Evolutionary conservation across 1,140 invertebrate species (phyloP), one percentile per base, ranked within the genome.

Genomic region (Bradysia coprophila): DNA sequence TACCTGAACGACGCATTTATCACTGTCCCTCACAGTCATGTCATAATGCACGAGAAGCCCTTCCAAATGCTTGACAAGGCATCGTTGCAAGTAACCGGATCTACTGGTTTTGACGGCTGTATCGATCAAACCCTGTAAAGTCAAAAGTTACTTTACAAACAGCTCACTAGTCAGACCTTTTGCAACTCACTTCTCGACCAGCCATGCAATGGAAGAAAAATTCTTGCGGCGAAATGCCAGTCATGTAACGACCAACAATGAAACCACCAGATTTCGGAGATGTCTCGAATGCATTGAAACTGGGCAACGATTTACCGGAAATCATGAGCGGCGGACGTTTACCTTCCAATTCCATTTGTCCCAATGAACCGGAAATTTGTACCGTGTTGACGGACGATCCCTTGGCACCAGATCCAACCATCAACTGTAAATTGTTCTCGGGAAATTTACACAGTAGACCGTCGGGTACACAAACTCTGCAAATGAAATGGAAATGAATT

Each of bases 131-230:
- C 81, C 81, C 55, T 62, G 41, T 34, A 45, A 42, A 39, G 23
- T 44, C 3, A 38, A 34, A 34, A n/a, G n/a, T n/a, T n/a, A n/a
- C n/a, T n/a, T n/a, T n/a, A n/a, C n/a, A n/a, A n/a, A n/a, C n/a
- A n/a, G n/a, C 8, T 31, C 8, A 31, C 18, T 34, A 34, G 32
- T 34, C n/a, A 34, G 18, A 34, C 11, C 3, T 15, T 34, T 34
- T 34, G 3, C 28, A n/a, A n/a, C n/a, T n/a, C 21, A 38, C 79
- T 74, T 98, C 96, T 63, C 96, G 74, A 46, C 96, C 96, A 40
- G 96, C 96, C 94, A 98, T 98, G 58, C 94, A 98, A 73, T 99
- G 94, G 63, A 96, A 98, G 64, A 97, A 99, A 56, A 95, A 97
- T 57, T 98, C 94, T 64, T 95, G 91, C 1, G 93, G 92, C 53